Conservation (phyloP, 2,797 vertebrate genomes). For the Danio tinwini region DNA sequence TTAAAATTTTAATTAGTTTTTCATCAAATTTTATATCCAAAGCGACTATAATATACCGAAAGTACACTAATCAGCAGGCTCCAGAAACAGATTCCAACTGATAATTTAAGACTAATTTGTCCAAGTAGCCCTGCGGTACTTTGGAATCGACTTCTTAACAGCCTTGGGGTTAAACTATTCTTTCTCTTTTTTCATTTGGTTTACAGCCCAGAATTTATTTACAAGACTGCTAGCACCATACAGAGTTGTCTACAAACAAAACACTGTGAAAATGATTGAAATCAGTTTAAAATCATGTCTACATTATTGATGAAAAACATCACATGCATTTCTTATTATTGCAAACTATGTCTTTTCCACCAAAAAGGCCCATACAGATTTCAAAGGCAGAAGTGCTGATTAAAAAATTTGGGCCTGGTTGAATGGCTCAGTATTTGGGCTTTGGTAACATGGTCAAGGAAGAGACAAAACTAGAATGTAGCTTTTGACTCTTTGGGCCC, state of each 20-base stretch:
- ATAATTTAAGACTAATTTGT: slow-evolving; percentile 29
- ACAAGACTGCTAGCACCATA: neutral
- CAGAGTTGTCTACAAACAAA: neutral
- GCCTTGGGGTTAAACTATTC: neutral
- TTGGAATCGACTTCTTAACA: neutral
- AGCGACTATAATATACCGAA: neutral
- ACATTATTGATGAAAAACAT: too few species aligned
- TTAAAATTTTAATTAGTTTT: neutral
- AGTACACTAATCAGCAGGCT: slow-evolving; percentile 2
- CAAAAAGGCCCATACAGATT: too few species aligned
- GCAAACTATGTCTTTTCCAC: too few species aligned
- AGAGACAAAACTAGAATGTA: too few species aligned
- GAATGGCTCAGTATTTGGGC: too few species aligned
- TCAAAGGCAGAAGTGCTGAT: too few species aligned
- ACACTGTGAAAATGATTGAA: neutral
- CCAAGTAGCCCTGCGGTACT: slow-evolving; percentile 1
- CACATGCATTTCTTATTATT: too few species aligned
- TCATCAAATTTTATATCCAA: neutral
- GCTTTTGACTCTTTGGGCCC: too few species aligned
- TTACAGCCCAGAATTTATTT: slow-evolving; percentile 26
- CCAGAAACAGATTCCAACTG: neutral
- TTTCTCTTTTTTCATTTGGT: neutral
- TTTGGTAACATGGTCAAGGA: too few species aligned
- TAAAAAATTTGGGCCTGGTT: too few species aligned
- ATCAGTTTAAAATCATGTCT: too few species aligned